Base-by-base conservation (phyloP, 2,113 vertebrate genomes). In the Syngnathus typhle region DNA sequence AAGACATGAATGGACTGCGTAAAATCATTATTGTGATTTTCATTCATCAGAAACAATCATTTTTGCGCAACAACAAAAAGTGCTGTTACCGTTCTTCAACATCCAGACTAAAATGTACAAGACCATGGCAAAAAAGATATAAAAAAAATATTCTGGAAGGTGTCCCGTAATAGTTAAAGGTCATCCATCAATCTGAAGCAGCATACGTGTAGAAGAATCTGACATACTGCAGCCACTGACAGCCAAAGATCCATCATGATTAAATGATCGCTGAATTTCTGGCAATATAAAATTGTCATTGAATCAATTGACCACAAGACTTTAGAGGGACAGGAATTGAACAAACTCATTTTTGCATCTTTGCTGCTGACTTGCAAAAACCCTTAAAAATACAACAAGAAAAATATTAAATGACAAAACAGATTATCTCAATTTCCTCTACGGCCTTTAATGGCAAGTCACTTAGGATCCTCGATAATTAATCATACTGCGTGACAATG, bases 171-270 rank as follows among this genome's bases (percentile, higher is more conserved):
- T 65, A 60, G 70, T 21, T 58, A 72, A 69, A 84, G 81, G 75
- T 84, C 74, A 69, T 71, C 67, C 73, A 58, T 84, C 76, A 76
- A 73, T 85, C 80, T 79, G 27, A 67, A 81, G 79, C 81, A 82
- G 67, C 82, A 81, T 32, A 32, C 27, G 27, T 32, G 27, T 76
- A 82, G 66, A 64, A 68, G 55, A 74, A 67, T 76, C 76, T 76
- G 73, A 75, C 72, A 79, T 73, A 85, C 69, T 68, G 54, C 70
- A 73, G 76, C 55, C 72, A 72, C 72, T 81, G 82, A 76, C 77
- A 78, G 85, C 77, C 75, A 78, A 74, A 87, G 84, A 88, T 85
- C 82, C 80, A 88, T 85, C 66, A 80, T 85, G 82, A 90, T 90
- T 78, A 88, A 89, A 88, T 80, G 82, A 90, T 92, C 73, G 44